These are phyloP conservation scores for Schizaphis graminum DNA, from an alignment of 2,888 invertebrate genomes.

Conservation along the genomic window DNA sequence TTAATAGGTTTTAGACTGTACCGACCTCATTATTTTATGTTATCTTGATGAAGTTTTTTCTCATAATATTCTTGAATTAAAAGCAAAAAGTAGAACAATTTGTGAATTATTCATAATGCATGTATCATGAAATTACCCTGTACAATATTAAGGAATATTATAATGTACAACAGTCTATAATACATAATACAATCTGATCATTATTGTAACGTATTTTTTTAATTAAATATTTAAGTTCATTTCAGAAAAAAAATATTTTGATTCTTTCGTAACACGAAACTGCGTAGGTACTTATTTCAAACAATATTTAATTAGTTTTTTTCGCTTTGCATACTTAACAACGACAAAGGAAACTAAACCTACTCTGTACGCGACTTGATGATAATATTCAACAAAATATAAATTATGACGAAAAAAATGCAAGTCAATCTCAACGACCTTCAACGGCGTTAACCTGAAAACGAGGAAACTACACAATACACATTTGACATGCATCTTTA, in stretches of 20 bases:
- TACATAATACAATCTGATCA: background rate
- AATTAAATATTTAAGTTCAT: conserved; percentile 1
- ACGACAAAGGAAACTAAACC: conserved; percentile 12
- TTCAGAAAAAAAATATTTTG: background rate
- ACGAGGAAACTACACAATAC: conserved; percentile 18
- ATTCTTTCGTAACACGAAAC: background rate
- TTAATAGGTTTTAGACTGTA: conserved; percentile 7
- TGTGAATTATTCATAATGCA: conserved; percentile 51
- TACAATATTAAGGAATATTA: background rate
- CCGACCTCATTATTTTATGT: conserved; percentile 39
- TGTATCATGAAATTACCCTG: background rate
- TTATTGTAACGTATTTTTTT: background rate
- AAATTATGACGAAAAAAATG: background rate
- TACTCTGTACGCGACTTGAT: background rate
- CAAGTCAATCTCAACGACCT: conserved; percentile 37
- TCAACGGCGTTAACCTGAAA: conserved; percentile 21
- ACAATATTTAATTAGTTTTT: conserved; percentile 50
- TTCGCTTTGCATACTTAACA: background rate
- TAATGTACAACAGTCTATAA: background rate
- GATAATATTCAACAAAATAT: conserved; percentile 27
- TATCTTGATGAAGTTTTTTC: conserved; percentile 42
- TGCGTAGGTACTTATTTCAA: background rate
- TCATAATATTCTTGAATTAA: conserved; percentile 23
- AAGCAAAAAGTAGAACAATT: conserved; percentile 46
- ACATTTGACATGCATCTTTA: conserved; percentile 26